Base-by-base conservation (phyloP, 2,113 vertebrate genomes). In the Cichladusa arquata region DNA sequence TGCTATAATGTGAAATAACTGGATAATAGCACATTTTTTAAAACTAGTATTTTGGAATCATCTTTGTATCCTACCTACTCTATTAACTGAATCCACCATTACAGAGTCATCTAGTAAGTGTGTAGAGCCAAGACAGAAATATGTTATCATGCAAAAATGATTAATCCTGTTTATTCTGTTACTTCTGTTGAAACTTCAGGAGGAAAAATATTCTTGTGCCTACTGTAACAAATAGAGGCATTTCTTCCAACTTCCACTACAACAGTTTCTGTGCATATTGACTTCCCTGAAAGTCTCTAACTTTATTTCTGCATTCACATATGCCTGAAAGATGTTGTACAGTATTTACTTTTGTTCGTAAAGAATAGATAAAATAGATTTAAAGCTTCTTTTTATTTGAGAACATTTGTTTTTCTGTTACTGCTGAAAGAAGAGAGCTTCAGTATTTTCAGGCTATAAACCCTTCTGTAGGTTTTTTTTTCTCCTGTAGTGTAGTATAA, bases 221-320 rank as follows among this genome's bases (percentile, higher is more conserved):
- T 85, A 38, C 42, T 51, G 56, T 67, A 50, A 81, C 53, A 95
- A 74, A 93, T 61, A 72, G 69, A 72, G 91, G 31, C 60, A 81
- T 93, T 91, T 65, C 71, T 94, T 87, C 31, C 48, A 96, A 96
- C 72, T 97, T 96, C 70, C 48, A 67, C 79, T 65, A 25, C 22
- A 51, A 40, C 66, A 96, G 76, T 91, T 96, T 58, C 50, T 67
- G 64, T 88, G 67, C 65, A 81, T 82, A 48, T 79, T 87, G 58
- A 93, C 80, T 94, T 65, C 23, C 47, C 62, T 66, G 29, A 40
- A 70, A 77, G 15, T 29, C 42, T 82, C 60, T 74, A 97, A 97
- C 94, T 97, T 97, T 88, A 95, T 86, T 90, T 93, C 60, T 92
- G 12, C 45, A 56, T 93, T 88, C 81, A 38, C 18, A 53, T 88